Evolutionary conservation across 2,888 invertebrate species (phyloP).

Genomic region (Rugalucina vietnamica): DNA sequence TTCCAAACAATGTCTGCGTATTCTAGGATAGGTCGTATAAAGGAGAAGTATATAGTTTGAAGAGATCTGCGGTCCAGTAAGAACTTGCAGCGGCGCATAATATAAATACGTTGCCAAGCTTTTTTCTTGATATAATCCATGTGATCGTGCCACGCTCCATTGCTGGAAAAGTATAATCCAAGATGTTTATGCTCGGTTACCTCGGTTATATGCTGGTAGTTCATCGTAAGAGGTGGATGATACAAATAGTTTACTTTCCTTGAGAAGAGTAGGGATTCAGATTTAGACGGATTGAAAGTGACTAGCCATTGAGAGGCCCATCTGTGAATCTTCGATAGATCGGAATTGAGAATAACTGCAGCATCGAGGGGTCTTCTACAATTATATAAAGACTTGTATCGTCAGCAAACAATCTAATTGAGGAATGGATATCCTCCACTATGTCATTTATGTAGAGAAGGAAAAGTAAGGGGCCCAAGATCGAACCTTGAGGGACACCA

Average conservation of each 20-base stretch:
- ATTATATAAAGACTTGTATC: slow-evolving; percentile 13
- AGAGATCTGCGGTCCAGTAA: background rate
- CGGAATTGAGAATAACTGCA: background rate
- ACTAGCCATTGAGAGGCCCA: slow-evolving; percentile 25
- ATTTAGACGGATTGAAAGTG: slow-evolving; percentile 36
- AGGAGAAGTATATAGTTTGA: background rate
- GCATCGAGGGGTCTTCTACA: background rate
- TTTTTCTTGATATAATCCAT: slow-evolving; percentile 11
- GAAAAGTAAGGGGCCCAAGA: background rate
- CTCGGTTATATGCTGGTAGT: slow-evolving; percentile 2
- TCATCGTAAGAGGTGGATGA: background rate
- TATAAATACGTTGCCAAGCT: slow-evolving; percentile 6
- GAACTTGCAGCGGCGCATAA: background rate
- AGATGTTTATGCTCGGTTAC: slow-evolving; percentile 21
- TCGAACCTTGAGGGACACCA: slow-evolving; percentile 16
- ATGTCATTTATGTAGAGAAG: slow-evolving; percentile 20
- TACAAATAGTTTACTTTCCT: background rate
- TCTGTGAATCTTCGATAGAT: slow-evolving; percentile 5
- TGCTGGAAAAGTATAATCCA: background rate
- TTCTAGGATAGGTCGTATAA: background rate
- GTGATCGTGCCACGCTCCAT: slow-evolving; percentile 16
- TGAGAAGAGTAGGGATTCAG: background rate
- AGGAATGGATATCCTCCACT: background rate
- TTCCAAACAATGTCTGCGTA: background rate
- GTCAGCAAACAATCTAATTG: slow-evolving; percentile 30